phyloP scores from a whole-genome alignment of 1,140 invertebrate genomes.

The Maniola jurtina region DNA sequence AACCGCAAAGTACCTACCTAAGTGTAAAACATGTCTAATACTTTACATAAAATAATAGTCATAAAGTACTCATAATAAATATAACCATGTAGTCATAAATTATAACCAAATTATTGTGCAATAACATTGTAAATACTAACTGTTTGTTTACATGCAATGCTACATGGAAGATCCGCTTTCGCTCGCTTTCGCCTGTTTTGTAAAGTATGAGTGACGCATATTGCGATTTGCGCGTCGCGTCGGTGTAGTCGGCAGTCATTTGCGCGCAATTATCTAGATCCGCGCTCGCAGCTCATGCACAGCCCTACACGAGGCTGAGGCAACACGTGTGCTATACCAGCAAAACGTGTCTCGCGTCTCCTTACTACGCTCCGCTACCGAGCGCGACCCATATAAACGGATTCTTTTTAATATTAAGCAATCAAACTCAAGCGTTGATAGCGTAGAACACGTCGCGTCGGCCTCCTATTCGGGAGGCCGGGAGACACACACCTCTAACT shows the following conservation, averaged over 20 bases:
- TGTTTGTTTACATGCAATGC: slow-evolving; percentile 2
- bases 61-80: no score
- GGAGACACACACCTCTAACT: no score
- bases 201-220: slow-evolving; percentile 27
- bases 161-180: slow-evolving; percentile 23
- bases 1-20: no score
- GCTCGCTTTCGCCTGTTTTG: slow-evolving; percentile 27
- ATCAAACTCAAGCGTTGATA: no score
- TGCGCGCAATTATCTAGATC: slow-evolving; percentile 51
- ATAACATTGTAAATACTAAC: not conserved
- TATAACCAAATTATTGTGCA: not conserved
- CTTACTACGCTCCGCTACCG: not conserved
- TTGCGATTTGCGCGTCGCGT: slow-evolving; percentile 15
- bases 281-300: slow-evolving; percentile 17
- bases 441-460: no score
- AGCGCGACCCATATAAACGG: no score
- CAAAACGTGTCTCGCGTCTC: not conserved
- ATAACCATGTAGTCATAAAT: no score
- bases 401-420: no score
- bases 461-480: no score
- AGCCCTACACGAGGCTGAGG: slow-evolving; percentile 31
- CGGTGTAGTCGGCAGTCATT: slow-evolving; percentile 27
- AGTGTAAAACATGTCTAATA: no score
- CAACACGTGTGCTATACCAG: slow-evolving; percentile 23
- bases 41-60: not conserved